Percentiles rank a stretch among this genome's conserved stretches.
These are phyloP conservation scores for Lithophane semibrunnea DNA, from an alignment of 2,888 invertebrate species.

Conservation along the genomic window DNA sequence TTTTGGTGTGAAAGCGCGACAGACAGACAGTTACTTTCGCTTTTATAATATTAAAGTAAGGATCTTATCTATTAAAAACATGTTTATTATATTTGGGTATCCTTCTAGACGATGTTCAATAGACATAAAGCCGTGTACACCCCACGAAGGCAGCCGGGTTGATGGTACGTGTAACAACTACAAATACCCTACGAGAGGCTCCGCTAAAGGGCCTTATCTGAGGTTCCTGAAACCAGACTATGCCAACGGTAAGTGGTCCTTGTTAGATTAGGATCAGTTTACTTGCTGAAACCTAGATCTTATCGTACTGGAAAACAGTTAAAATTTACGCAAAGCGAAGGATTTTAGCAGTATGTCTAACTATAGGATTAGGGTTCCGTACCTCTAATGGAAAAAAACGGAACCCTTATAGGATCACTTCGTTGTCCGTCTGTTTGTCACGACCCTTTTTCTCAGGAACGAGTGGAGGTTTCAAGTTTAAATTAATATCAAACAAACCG, in stretches of 20 bases:
- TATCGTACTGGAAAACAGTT: neutral
- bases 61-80: neutral
- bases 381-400: neutral
- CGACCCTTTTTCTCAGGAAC: neutral
- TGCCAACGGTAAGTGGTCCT: constrained; percentile 71
- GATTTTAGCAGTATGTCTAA: neutral
- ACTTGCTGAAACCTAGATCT: constrained; percentile 1
- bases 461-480: too few relatives aligned
- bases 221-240: constrained; percentile 79
- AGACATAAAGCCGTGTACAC: constrained; percentile 77
- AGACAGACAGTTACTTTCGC: too few relatives aligned
- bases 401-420: neutral
- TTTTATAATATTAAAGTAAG: too few relatives aligned
- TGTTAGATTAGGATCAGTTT: constrained; percentile 9
- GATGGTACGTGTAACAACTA: constrained; percentile 84
- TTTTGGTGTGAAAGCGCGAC: too few relatives aligned
- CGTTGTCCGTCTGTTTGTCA: neutral
- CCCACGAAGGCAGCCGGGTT: constrained; percentile 81
- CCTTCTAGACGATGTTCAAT: constrained; percentile 76
- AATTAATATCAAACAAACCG: too few relatives aligned
- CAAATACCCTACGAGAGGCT: constrained; percentile 77
- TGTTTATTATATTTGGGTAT: neutral
- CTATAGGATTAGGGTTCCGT: neutral
- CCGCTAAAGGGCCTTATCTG: constrained; percentile 80
- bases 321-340: neutral